These are phyloP conservation scores for Perdix hodgsoniae DNA, from an alignment of 2,797 vertebrate genomes.

Conservation along the genomic window DNA sequence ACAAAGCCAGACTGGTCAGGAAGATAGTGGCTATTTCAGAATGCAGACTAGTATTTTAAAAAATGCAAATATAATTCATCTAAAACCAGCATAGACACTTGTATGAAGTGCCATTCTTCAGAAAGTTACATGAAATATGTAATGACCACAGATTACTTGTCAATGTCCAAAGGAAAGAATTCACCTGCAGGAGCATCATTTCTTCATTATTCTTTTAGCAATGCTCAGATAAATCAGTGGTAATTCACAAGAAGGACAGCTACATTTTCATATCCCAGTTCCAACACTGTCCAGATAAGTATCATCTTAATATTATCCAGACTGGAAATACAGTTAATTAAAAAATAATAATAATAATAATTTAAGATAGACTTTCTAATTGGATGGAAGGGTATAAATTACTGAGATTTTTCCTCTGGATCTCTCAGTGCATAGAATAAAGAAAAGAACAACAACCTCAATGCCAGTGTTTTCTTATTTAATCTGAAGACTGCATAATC, in stretches of 20 bases:
- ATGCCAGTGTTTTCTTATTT: background rate
- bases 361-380: background rate
- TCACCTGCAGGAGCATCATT: background rate
- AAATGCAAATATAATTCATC: background rate
- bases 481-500: background rate
- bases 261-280: background rate
- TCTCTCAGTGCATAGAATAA: background rate
- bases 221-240: background rate
- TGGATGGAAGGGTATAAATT: background rate
- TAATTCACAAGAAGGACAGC: background rate
- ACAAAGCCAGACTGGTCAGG: background rate
- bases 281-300: background rate
- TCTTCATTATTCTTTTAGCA: background rate
- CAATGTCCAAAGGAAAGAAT: background rate
- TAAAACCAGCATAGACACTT: background rate
- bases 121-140: accelerated
- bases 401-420: background rate
- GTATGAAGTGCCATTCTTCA: background rate
- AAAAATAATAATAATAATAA: background rate
- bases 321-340: background rate
- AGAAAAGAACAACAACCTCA: background rate
- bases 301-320: background rate
- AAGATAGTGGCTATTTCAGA: background rate
- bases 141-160: background rate
- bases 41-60: background rate